phyloP scores from a whole-genome alignment of 2,888 invertebrate genomes.

The Ochropleura leucogaster region DNA sequence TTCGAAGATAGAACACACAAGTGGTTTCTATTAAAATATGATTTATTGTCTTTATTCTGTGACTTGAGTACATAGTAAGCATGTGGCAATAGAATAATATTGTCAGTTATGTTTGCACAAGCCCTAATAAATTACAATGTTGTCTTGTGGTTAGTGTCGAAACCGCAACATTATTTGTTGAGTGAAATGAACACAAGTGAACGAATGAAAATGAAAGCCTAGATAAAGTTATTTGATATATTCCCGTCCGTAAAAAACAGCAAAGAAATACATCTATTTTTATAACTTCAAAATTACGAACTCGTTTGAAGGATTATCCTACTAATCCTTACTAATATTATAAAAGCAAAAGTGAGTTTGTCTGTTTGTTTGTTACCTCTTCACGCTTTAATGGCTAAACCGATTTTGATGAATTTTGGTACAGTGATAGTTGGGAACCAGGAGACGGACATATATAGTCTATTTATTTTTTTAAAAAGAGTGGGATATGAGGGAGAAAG shows the following conservation, averaged over 20 bases:
- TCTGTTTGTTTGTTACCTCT: too few species aligned
- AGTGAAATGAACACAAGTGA: slow-evolving; percentile 33
- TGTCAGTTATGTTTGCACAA: slow-evolving; percentile 2
- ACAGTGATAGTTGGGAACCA: too few species aligned
- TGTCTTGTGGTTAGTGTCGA: slow-evolving; percentile 42
- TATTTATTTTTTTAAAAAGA: too few species aligned
- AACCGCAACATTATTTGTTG: slow-evolving; percentile 47
- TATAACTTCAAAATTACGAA: not conserved
- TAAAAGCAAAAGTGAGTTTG: too few species aligned
- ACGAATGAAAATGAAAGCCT: slow-evolving; percentile 11
- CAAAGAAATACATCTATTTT: not conserved
- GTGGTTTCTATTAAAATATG: not conserved
- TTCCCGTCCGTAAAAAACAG: too few species aligned
- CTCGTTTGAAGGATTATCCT: not conserved
- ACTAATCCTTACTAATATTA: too few species aligned
- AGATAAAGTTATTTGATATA: not conserved
- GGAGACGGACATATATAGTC: too few species aligned
- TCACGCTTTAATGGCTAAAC: too few species aligned
- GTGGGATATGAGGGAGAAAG: too few species aligned
- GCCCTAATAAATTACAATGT: slow-evolving; percentile 37
- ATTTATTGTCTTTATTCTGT: not conserved
- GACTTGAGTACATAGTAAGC: not conserved
- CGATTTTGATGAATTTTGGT: too few species aligned
- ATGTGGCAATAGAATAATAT: slow-evolving; percentile 28
- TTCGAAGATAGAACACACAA: too few species aligned